Percentiles rank a stretch among this genome's conserved stretches.
Conservation (phyloP, 2,113 vertebrate species). For the Paradisaea rubra region DNA sequence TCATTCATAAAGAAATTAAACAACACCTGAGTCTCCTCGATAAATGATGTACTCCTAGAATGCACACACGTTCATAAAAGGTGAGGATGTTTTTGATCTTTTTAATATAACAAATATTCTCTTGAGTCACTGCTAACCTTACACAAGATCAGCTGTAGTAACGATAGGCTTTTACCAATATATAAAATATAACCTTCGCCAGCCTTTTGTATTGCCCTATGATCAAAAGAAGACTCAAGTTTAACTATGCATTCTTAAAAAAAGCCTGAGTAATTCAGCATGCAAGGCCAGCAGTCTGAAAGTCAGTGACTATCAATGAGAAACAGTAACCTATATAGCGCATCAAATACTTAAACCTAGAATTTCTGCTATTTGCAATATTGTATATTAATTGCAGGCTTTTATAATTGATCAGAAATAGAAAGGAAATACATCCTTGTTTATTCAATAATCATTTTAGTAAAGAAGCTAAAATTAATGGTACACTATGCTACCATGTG, state of each 20-base stretch:
- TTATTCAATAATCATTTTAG: not conserved
- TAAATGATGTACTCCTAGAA: not conserved
- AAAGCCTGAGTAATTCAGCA: not conserved
- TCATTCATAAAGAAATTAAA: not conserved
- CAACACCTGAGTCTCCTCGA: not conserved
- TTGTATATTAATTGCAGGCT: accelerated
- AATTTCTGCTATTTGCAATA: not conserved
- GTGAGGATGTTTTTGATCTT: not conserved
- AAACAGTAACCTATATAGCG: not conserved
- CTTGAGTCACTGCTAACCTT: not conserved
- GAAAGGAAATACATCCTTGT: not conserved
- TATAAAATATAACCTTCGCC: not conserved
- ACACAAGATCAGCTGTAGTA: not conserved
- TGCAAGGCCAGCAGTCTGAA: not conserved
- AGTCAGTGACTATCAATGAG: not conserved
- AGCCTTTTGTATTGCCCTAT: not conserved
- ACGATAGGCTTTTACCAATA: accelerated
- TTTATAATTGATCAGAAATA: not conserved
- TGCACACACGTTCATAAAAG: not conserved
- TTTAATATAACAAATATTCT: not conserved
- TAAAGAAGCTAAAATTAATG: not conserved
- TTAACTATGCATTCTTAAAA: not conserved
- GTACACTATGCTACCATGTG: too few species aligned
- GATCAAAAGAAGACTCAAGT: not conserved
- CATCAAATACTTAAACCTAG: not conserved